Conservation (phyloP, 2,113 vertebrate genomes). For the Chinchilla lanigera region DNA sequence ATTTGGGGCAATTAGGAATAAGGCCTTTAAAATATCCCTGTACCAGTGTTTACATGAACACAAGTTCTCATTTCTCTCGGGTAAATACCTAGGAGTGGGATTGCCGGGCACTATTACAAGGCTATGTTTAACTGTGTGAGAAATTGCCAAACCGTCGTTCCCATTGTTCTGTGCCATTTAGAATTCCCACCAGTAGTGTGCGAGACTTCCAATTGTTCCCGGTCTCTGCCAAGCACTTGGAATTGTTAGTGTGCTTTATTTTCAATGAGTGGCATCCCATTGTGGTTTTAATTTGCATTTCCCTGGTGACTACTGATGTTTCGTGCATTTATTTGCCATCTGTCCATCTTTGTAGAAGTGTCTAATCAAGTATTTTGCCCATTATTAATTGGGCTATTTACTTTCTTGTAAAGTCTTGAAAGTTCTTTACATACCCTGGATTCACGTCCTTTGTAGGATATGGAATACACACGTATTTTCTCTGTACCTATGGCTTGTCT, state of each 20-base stretch:
- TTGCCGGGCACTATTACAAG: background rate
- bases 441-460: background rate
- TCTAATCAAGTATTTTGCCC: background rate
- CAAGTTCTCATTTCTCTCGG: background rate
- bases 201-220: background rate
- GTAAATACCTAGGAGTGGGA: background rate
- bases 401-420: background rate
- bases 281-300: background rate
- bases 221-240: too few species aligned
- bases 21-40: background rate
- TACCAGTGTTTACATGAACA: background rate
- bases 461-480: background rate
- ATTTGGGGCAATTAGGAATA: background rate
- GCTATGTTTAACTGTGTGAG: background rate
- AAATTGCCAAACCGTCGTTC: background rate
- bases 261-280: background rate
- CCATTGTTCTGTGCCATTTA: background rate
- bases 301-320: background rate
- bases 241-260: background rate
- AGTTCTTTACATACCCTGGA: background rate
- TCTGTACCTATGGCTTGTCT: background rate
- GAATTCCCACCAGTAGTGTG: background rate
- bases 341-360: background rate
- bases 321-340: background rate
- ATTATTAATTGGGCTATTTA: background rate